phyloP scores from a whole-genome alignment of 2,113 vertebrate genomes.

The Cyprinus carpio region DNA sequence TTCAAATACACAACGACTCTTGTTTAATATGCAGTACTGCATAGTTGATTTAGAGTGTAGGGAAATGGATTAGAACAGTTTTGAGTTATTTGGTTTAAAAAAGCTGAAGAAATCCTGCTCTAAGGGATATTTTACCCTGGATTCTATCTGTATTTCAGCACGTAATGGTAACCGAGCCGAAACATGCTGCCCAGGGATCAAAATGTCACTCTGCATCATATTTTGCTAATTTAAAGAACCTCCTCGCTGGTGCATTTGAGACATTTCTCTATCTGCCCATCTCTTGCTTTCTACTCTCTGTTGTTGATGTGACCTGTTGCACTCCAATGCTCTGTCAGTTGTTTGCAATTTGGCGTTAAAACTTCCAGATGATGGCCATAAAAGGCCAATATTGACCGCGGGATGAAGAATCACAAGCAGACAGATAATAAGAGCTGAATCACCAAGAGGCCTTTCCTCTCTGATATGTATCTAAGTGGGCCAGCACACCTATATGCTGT shows the following conservation, averaged over 20 bases:
- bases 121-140: not conserved
- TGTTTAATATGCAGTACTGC: not conserved
- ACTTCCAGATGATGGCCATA: slow-evolving; percentile 36
- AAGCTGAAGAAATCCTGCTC: not conserved
- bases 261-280: slow-evolving; percentile 27
- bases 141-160: slow-evolving; percentile 4
- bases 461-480: slow-evolving; percentile 31
- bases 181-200: slow-evolving; percentile 33
- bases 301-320: slow-evolving; percentile 35
- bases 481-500: slow-evolving; percentile 40
- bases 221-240: slow-evolving; percentile 40
- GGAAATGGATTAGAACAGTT: not conserved
- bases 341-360: slow-evolving; percentile 32
- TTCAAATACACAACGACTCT: not conserved
- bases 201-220: slow-evolving; percentile 34
- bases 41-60: not conserved
- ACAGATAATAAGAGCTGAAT: slow-evolving; percentile 43
- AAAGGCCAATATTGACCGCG: slow-evolving; percentile 47
- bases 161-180: not conserved
- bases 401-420: slow-evolving; percentile 27
- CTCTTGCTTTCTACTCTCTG: slow-evolving; percentile 24
- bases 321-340: slow-evolving; percentile 38
- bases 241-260: slow-evolving; percentile 31
- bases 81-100: not conserved
- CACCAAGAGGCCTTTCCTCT: slow-evolving; percentile 36